Percentiles rank a stretch among this genome's conserved stretches.
Evolutionary conservation across 2,797 vertebrate genomes (phyloP).

Genomic region (Peromyscus melanophrys): DNA sequence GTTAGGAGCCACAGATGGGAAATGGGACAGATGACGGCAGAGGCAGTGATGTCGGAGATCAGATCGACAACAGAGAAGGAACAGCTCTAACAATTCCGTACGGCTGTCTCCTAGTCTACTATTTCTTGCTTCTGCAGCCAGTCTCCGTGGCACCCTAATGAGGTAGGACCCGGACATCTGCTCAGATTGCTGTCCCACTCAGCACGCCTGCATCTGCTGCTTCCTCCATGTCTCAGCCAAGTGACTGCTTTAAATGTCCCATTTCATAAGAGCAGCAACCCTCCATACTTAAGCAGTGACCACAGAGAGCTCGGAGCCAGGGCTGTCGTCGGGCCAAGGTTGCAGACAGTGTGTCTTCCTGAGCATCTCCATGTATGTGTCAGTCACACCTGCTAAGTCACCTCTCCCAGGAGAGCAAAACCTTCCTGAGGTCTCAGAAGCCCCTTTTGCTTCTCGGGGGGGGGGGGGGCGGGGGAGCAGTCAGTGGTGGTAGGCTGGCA

Average conservation of each 20-base stretch:
- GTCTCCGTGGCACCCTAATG: background rate
- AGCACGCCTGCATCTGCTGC: background rate
- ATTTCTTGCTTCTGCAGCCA: background rate
- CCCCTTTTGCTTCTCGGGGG: background rate
- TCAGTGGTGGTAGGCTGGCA: background rate
- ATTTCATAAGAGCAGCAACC: background rate
- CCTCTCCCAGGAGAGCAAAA: background rate
- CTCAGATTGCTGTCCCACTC: background rate
- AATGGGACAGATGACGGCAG: constrained; percentile 33
- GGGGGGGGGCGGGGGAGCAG: background rate
- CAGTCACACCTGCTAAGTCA: background rate
- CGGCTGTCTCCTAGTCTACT: background rate
- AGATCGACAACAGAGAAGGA: background rate
- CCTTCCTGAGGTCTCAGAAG: background rate
- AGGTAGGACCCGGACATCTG: background rate
- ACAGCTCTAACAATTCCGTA: background rate
- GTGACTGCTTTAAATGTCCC: background rate
- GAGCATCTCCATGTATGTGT: background rate
- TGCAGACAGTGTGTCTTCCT: background rate
- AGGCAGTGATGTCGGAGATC: background rate
- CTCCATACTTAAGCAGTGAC: background rate
- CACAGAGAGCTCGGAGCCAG: background rate
- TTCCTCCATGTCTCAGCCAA: background rate
- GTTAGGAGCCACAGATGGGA: background rate
- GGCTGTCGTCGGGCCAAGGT: background rate